These are phyloP conservation scores for Alexandromys fortis DNA, from an alignment of 2,113 vertebrate genomes.

Conservation along the genomic window DNA sequence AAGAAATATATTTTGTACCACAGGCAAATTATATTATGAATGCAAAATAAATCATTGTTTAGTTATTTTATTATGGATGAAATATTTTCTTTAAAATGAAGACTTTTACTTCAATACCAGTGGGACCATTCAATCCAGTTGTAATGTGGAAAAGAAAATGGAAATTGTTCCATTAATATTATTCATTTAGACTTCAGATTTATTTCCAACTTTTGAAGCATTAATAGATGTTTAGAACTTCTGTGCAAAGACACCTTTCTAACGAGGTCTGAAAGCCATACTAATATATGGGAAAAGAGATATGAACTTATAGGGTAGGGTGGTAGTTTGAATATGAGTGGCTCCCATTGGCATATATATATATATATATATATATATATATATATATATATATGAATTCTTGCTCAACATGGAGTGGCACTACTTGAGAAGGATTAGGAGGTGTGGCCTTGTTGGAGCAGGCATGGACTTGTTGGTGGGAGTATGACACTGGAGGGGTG, in stretches of 20 bases:
- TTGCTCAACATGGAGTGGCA: not conserved
- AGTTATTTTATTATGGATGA: not conserved
- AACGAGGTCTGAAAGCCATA: not conserved
- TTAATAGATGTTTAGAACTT: not conserved
- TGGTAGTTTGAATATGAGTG: not conserved
- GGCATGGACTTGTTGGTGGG: not conserved
- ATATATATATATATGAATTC: not conserved
- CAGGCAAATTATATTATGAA: not conserved
- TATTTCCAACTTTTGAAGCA: constrained; percentile 21
- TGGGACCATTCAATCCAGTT: not conserved
- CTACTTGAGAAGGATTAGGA: not conserved
- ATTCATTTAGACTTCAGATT: constrained; percentile 3
- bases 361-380: no score
- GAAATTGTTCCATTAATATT: constrained; percentile 8
- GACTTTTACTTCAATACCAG: not conserved
- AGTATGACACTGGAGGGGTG: not conserved
- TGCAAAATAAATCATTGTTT: constrained; percentile 16
- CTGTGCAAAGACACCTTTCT: not conserved
- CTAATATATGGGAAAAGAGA: not conserved
- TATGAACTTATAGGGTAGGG: not conserved
- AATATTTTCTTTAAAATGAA: not conserved
- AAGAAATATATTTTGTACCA: not conserved
- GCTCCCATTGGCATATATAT: no score
- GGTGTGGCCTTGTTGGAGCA: not conserved
- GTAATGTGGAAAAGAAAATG: constrained; percentile 3